Conservation (phyloP, 2,113 vertebrate species). For the Halcyon malimbica region DNA sequence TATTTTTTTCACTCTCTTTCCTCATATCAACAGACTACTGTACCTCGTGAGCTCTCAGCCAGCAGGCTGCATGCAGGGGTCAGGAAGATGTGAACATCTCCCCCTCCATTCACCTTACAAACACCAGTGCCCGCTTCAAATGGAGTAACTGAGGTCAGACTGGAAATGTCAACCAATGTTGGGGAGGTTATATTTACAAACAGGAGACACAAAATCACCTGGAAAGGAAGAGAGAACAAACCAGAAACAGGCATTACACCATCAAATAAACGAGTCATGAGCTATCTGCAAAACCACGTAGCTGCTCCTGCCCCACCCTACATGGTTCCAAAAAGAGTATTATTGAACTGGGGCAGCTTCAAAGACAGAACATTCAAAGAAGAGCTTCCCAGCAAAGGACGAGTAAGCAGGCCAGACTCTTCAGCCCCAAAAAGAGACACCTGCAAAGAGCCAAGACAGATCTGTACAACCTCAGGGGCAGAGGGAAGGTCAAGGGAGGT, state of each 20-base stretch:
- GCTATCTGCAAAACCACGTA: neutral
- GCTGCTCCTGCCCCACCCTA: neutral
- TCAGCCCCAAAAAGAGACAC: neutral
- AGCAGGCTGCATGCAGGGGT: neutral
- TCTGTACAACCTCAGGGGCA: neutral
- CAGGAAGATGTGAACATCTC: rapidly evolving
- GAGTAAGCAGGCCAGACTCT: neutral
- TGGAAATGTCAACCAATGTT: neutral
- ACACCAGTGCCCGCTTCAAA: rapidly evolving
- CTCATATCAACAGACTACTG: too few species aligned
- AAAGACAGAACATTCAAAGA: neutral
- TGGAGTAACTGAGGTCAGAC: neutral
- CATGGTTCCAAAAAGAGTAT: rapidly evolving
- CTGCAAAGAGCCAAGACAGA: neutral
- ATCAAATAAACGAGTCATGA: rapidly evolving
- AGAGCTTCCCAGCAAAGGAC: neutral
- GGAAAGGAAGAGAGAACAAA: neutral
- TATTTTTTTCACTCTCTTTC: neutral
- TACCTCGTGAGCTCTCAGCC: neutral
- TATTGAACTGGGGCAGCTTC: neutral
- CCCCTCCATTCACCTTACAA: neutral
- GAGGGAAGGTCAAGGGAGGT: neutral
- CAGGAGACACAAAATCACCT: neutral
- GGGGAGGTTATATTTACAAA: neutral
- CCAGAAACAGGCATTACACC: neutral